Base-by-base conservation (phyloP, 2,888 invertebrate genomes). In the Sycophila texana region DNA sequence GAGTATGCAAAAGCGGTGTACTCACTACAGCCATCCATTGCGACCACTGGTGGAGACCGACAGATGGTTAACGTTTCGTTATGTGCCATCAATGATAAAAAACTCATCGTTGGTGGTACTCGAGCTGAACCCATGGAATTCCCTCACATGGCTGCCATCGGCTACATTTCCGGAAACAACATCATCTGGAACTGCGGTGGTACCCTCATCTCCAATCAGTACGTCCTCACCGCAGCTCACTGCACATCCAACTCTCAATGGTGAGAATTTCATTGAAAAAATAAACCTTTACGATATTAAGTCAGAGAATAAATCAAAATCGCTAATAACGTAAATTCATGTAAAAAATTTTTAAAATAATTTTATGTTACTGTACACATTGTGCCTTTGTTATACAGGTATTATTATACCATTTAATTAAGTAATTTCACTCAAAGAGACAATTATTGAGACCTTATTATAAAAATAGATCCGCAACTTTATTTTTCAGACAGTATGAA, bases 101-200 rank as follows among this genome's bases (percentile, higher is more conserved):
- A 84, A 65, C 82, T 90, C 5, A 88, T 90, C 22, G 83, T 89
- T 4, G 89, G 89, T 4, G 89, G 89, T 5, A 84, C 74, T 0
- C 86, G 84, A 39, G 87, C 90, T 2, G 84, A 84, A 2, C 84
- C 87, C 0, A 88, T 85, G 67, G 88, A 89, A 83, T 89, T 88
- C 65, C 90, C 90, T 0, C 89, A 89, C 57, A 89, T 89, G 89
- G 86, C 87, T 2, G 87, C 87, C 0, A 39, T 90, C 0, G 90
- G 90, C 14, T 88, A 76, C 55, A 57, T 0, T 0, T 0, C 1
- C 0, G 4, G 16, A 0, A 14, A 13, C 0, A 85, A 87, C 0
- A 91, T 92, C 81, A 82, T 84, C 0, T 94, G 93, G 92, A 85
- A 86, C 4, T 95, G 95, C 84, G 95, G 95, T 0, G 95, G 95